phyloP scores from a whole-genome alignment of 2,797 vertebrate species.

The Myripristis murdjan region DNA sequence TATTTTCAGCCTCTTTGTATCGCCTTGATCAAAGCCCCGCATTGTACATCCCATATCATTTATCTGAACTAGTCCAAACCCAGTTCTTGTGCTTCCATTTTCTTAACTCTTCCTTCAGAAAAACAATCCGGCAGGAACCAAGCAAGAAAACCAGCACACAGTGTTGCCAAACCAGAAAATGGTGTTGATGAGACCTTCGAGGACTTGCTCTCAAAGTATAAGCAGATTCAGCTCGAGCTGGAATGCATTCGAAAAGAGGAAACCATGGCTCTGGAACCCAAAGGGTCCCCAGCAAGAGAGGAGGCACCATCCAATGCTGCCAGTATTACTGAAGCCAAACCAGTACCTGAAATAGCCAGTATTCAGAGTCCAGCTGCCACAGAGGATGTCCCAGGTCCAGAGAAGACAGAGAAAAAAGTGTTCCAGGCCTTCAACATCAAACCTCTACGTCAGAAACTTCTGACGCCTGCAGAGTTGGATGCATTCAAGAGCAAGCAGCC shows the following conservation, averaged over 20 bases:
- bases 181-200: conserved; percentile 95
- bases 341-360: conserved; percentile 73
- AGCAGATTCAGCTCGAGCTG: conserved; percentile 97
- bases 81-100: background rate
- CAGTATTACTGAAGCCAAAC: conserved; percentile 34
- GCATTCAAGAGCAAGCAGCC: conserved; percentile 81
- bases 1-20: no score
- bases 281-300: conserved; percentile 73
- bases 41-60: background rate
- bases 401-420: conserved; percentile 72
- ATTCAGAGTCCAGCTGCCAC: conserved; percentile 72
- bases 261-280: conserved; percentile 89
- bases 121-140: conserved; percentile 87
- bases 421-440: conserved; percentile 98
- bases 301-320: conserved; percentile 51
- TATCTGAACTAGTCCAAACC: background rate
- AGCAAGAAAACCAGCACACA: conserved; percentile 84
- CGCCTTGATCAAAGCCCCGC: background rate
- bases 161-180: conserved; percentile 85
- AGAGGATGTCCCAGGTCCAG: conserved; percentile 66
- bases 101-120: conserved; percentile 83
- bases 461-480: conserved; percentile 88
- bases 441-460: conserved; percentile 93
- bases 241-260: conserved; percentile 97
- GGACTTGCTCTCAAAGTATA: conserved; percentile 95